phyloP scores from a whole-genome alignment of 2,797 vertebrate species.

The Lepus townsendii region DNA sequence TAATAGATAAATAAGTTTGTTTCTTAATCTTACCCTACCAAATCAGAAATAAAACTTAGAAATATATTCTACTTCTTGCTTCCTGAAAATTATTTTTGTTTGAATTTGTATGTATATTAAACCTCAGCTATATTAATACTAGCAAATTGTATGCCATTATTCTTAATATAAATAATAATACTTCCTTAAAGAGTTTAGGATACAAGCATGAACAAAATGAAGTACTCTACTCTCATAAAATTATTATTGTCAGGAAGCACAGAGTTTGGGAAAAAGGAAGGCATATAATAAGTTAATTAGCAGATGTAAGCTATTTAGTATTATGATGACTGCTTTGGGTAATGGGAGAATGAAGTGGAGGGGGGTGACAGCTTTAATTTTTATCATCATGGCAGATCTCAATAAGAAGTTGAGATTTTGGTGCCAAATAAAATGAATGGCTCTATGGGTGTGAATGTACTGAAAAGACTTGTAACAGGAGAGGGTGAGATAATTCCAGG shows the following conservation, averaged over 20 bases:
- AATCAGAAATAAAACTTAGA: constrained; percentile 12
- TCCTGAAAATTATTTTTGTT: background rate
- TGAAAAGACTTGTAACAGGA: background rate
- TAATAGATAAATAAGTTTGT: background rate
- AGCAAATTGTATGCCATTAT: background rate
- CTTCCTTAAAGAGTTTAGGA: background rate
- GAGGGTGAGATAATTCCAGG: background rate
- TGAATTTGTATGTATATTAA: background rate
- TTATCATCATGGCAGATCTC: background rate
- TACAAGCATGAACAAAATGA: background rate
- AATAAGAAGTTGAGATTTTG: background rate
- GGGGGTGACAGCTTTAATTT: background rate
- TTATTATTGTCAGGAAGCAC: background rate
- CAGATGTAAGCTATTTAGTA: background rate
- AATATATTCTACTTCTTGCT: background rate
- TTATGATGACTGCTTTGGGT: background rate
- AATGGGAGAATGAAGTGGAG: background rate
- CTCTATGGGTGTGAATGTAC: background rate
- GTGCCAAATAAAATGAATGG: background rate
- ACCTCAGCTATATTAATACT: background rate
- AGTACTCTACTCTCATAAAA: background rate
- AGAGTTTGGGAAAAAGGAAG: background rate
- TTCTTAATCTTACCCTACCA: background rate
- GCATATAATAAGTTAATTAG: background rate
- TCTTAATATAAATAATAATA: background rate